These are phyloP conservation scores for Epinotia demarniana DNA, from an alignment of 2,888 invertebrate genomes.

Conservation along the genomic window DNA sequence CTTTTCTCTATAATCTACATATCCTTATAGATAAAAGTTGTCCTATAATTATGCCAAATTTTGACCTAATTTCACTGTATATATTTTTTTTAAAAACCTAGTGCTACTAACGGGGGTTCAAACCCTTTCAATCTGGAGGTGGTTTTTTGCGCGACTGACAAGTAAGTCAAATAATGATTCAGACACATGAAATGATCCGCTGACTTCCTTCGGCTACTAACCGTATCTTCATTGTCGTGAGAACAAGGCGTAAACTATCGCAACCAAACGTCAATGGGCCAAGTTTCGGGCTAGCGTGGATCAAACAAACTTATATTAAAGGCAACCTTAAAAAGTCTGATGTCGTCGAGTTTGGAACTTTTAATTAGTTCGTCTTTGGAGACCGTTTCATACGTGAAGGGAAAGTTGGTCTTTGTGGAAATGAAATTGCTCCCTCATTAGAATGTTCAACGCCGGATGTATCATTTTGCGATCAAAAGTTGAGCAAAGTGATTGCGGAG, in stretches of 20 bases:
- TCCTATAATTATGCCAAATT: too few relatives aligned
- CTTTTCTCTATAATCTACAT: too few relatives aligned
- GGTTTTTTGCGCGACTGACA: too few relatives aligned
- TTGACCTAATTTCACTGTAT: too few relatives aligned
- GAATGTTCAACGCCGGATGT: conserved; percentile 17
- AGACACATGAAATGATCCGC: too few relatives aligned
- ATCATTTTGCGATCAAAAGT: conserved; percentile 12
- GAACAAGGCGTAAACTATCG: background rate
- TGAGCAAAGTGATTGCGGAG: conserved; percentile 28
- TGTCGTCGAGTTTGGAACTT: conserved; percentile 36
- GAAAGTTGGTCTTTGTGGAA: conserved; percentile 28
- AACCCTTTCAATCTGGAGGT: too few relatives aligned
- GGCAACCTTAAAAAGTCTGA: conserved; percentile 36
- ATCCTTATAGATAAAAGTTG: too few relatives aligned
- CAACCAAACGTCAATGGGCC: background rate
- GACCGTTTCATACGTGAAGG: conserved; percentile 35
- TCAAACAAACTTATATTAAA: conserved; percentile 38
- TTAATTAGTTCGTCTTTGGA: conserved; percentile 34
- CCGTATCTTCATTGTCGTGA: background rate
- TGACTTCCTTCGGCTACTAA: too few relatives aligned
- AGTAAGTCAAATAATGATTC: too few relatives aligned
- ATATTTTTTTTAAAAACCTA: too few relatives aligned
- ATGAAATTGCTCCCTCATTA: conserved; percentile 36
- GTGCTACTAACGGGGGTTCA: too few relatives aligned
- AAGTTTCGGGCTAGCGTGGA: conserved; percentile 10